phyloP scores from a whole-genome alignment of 2,797 vertebrate species.

The Premnoplex brunnescens region DNA sequence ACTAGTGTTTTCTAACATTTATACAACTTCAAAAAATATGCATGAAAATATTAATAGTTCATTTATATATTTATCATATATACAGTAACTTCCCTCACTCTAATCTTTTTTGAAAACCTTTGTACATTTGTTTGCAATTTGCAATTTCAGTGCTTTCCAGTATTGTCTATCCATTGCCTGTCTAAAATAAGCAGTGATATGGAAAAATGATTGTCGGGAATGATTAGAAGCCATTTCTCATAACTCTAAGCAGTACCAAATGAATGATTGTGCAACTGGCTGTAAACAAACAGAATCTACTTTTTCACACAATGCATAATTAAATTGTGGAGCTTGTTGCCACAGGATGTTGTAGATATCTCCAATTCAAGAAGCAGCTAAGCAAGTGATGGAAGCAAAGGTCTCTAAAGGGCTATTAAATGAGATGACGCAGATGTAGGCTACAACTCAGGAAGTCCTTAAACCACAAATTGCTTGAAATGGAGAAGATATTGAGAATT shows the following conservation, averaged over 20 bases:
- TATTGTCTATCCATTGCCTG: background rate
- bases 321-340: background rate
- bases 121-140: slow-evolving; percentile 28
- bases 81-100: background rate
- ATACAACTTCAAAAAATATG: background rate
- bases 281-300: slow-evolving; percentile 40
- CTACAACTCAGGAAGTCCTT: slow-evolving; percentile 53
- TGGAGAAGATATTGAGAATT: slow-evolving; percentile 46
- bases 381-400: slow-evolving; percentile 23
- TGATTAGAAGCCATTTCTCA: background rate
- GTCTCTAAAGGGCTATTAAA: slow-evolving; percentile 57
- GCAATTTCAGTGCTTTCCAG: background rate
- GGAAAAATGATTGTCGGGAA: slow-evolving; percentile 20
- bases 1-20: background rate
- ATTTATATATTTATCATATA: background rate
- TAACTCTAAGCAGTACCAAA: background rate
- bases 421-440: slow-evolving; percentile 47
- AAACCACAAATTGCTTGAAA: slow-evolving; percentile 65
- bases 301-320: slow-evolving; percentile 35
- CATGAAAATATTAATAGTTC: background rate
- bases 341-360: slow-evolving; percentile 32
- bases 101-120: background rate
- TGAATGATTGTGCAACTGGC: slow-evolving; percentile 12
- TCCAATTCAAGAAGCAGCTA: slow-evolving; percentile 27
- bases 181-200: slow-evolving; percentile 25